Conservation (phyloP, 2,888 invertebrate species). For the Pristionchus entomophagus region DNA sequence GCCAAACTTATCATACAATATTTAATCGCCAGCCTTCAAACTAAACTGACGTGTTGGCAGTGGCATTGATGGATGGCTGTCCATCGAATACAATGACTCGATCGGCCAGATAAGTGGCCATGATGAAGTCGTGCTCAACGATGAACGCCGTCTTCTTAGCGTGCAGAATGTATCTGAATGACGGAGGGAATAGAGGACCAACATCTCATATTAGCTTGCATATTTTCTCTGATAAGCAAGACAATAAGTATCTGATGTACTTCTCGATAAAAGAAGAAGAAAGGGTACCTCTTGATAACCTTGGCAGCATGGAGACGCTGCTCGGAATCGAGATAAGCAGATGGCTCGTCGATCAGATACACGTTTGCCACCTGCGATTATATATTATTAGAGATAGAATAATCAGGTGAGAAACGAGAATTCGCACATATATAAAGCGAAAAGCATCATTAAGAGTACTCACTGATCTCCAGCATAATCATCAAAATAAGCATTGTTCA, state of each 20-base stretch:
- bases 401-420: too few species aligned
- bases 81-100: slow-evolving; percentile 99
- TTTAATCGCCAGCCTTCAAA: not conserved
- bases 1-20: not conserved
- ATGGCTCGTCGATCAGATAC: slow-evolving; percentile 98
- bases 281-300: slow-evolving; percentile 91
- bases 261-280: too few species aligned
- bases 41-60: slow-evolving; percentile 84
- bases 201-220: too few species aligned
- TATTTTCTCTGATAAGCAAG: too few species aligned
- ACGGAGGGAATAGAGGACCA: not conserved
- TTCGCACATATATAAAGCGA: too few species aligned
- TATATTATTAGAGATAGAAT: too few species aligned
- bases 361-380: slow-evolving; percentile 85
- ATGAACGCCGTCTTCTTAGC: slow-evolving; percentile 99
- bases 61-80: slow-evolving; percentile 88
- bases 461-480: not conserved
- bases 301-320: slow-evolving; percentile 99
- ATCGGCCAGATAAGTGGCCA: slow-evolving; percentile 93
- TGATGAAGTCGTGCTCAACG: slow-evolving; percentile 99
- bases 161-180: slow-evolving; percentile 89
- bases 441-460: too few species aligned
- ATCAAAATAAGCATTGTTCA: slow-evolving; percentile 76
- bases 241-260: too few species aligned
- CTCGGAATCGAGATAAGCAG: slow-evolving; percentile 98